Base-by-base conservation (phyloP, 2,888 invertebrate species). In the Folsomia manolachei region DNA sequence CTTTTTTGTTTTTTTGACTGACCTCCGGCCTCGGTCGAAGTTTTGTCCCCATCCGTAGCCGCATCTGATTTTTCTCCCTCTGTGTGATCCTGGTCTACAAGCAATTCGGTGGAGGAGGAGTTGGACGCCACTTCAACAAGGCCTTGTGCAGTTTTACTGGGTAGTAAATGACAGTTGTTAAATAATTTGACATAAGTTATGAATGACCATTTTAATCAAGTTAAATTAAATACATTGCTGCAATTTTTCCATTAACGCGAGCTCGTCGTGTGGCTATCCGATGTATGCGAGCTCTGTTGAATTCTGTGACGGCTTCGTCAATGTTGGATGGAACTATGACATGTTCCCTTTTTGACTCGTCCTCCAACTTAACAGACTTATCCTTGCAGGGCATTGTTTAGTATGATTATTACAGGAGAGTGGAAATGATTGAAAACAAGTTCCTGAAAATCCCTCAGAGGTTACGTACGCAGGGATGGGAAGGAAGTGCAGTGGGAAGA, bases 241-340 rank as follows among this genome's bases (percentile, higher is more conserved):
- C 72, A 11, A 75, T 69, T 70, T 71, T 75, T 7, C 64, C 71
- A 23, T 64, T 67, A 23, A 78, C 72, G 25, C 78, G 61, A 1
- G 68, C 69, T 23, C 78, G 63, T 39, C 78, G 14, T 0, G 19
- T 60, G 4, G 69, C 69, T 56, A 78, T 78, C 7, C 78, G 67
- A 4, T 75, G 75, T 51, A 70, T 61, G n/a, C 71, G 24, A 24
- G 64, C 70, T 27, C 23, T 21, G 9, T 53, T 23, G 25, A 72
- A 72, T 39, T 69, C 69, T 4, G 26, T 14, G 9, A 72, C 65
- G 9, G 69, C 69, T 23, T 72, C 72, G 24, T 72, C 72, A 19
- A 63, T 60, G 14, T 21, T 66, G 21, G 52, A 1, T 4, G 65
- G 65, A n/a, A n/a, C n/a, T n/a, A n/a, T n/a, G n/a, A n/a, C n/a